A percentile compares a stretch with the other conserved stretches of the same genome.
Evolutionary conservation across 2,888 invertebrate species (phyloP).

Genomic region (Oscheius onirici): DNA sequence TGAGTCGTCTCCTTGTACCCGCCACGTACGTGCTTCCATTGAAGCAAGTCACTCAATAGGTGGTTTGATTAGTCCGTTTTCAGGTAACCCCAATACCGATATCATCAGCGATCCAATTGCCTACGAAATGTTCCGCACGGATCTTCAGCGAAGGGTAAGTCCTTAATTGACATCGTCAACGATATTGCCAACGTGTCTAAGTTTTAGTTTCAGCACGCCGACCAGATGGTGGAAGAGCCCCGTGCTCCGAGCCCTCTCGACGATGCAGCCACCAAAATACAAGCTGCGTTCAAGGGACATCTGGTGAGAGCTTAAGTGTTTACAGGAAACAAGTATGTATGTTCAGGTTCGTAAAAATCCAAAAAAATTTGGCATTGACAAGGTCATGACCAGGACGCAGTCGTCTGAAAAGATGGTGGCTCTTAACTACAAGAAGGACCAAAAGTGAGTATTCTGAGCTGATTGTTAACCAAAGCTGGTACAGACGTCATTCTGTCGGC

Average conservation of each 20-base stretch:
- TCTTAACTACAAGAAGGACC: constrained; percentile 66
- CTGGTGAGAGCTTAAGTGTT: constrained; percentile 77
- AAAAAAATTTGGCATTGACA: constrained; percentile 84
- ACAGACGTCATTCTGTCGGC: constrained; percentile 66
- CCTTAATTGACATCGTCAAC: constrained; percentile 17
- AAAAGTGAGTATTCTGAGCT: constrained; percentile 53
- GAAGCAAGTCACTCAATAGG: too few relatives aligned
- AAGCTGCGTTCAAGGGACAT: constrained; percentile 89
- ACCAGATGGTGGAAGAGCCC: constrained; percentile 17
- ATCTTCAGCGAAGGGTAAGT: constrained; percentile 72
- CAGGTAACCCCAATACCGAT: constrained; percentile 61
- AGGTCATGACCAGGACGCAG: constrained; percentile 72
- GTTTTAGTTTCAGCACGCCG: constrained; percentile 19
- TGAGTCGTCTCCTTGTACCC: neutral
- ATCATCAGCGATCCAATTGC: constrained; percentile 61
- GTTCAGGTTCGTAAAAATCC: constrained; percentile 75
- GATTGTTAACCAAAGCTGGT: neutral
- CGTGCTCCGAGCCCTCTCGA: constrained; percentile 64
- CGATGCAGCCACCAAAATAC: constrained; percentile 83
- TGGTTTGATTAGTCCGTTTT: constrained; percentile 18
- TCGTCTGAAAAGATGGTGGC: constrained; percentile 63
- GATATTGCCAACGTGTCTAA: neutral
- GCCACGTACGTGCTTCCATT: too few relatives aligned
- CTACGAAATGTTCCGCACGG: constrained; percentile 67
- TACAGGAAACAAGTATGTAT: constrained; percentile 1